Base-by-base conservation (phyloP, 2,888 invertebrate species). In the Xanthostigma xanthostigma region DNA sequence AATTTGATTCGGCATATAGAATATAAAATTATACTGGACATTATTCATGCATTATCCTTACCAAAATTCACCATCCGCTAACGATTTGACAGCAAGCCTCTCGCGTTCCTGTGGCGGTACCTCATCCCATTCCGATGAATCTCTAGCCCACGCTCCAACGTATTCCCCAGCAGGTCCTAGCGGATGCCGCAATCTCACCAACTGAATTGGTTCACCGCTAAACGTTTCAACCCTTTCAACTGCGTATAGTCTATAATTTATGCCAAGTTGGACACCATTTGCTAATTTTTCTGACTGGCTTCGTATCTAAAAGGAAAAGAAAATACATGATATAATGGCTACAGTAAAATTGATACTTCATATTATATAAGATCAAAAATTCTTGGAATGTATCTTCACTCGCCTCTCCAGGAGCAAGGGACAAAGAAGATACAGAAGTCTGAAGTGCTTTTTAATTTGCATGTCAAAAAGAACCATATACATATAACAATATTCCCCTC, bases 161-260 rank as follows among this genome's bases (percentile, higher is more conserved):
- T 81, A 84, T 54, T 83, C 82, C 43, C 75, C 74, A 2, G 74
- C 69, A 9, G 74, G 76, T 43, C 68, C 69, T 52, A 82, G 64
- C 8, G 85, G 84, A 62, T 84, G 81, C 57, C 81, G 71, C 49
- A 87, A 65, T 60, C 79, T 78, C 27, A 86, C 76, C 57, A 87
- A 64, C 60, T 84, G 83, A 8, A 84, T 72, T 9, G 79, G 75
- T 59, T 84, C 84, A 0, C 79, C 82, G 54, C 74, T 73, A 53
- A 80, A 76, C 2, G 79, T 81, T 64, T 85, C 84, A 51, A 83
- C 83, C 73, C 79, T 78, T 64, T 85, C 84, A 34, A 84, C 71
- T 27, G 79, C 77, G 58, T 81, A 79, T 41, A 87, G 70, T 58
- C 84, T 75, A 65, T 90, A 91, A 66, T 89, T 89, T 54, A 82